Evolutionary conservation across 92 coral and sea anemone genomes (phyloP), one percentile per base, ranked within the genome.

Genomic region (Zoanthus gigantus): DNA sequence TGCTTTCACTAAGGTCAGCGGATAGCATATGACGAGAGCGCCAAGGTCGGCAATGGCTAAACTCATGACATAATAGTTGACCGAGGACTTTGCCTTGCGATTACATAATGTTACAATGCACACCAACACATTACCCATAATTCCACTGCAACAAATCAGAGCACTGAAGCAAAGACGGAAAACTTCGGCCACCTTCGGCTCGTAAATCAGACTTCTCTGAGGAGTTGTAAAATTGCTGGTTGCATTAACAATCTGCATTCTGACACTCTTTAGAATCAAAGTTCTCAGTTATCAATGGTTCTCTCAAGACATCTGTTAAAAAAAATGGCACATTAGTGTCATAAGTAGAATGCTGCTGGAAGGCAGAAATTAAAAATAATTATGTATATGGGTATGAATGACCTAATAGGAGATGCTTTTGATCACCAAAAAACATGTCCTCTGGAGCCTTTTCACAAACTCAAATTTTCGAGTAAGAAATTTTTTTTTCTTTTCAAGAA

Each of bases 31-130:
- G 3, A 91, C 89, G 15, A 95, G 77, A 47, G 94, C 95, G 5
- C 98, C 96, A 15, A 95, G 92, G 58, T 95, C 98, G 17, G 98
- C 94, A 10, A 93, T 67, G 9, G 98, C 98, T 56, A 95, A 71
- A 86, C 91, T 95, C 11, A 95, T 84, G 72, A 95, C 94, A 75
- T 95, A 95, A 73, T 85, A 89, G 83, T 95, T 92, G 2, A 95
- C 94, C 30, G 98, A 95, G 50, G 96, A 89, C 31, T 92, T 92
- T 52, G 74, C 53, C 58, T 87, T 92, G 13, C 96, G 96, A 46
- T 89, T 91, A 15, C 90, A 88, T 6, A 87, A 68, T 7, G 98
- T 95, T 37, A 93, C 84, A 10, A 95, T 93, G 14, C 94, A 78
- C 56, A 95, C 98, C 80, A 95, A 72, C 31, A 95, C 68, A 82